Conservation (phyloP, 1,140 invertebrate species). For the Tenebrio molitor region DNA sequence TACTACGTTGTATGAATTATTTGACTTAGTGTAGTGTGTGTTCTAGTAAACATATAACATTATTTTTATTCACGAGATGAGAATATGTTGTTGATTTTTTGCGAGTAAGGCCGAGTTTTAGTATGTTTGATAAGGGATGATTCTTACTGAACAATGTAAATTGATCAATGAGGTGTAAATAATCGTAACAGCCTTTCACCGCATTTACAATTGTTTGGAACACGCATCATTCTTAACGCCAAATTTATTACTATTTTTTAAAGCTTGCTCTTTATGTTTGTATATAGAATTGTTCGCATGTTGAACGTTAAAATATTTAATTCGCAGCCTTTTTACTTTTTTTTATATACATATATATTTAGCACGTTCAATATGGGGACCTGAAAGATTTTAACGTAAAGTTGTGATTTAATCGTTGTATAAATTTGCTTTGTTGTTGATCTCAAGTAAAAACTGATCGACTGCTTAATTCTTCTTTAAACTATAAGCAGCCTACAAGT, state of each 20-base stretch:
- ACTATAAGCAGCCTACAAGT: constrained; percentile 37
- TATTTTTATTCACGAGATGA: constrained; percentile 46
- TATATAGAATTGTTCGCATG: constrained; percentile 46
- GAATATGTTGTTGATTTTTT: constrained; percentile 32
- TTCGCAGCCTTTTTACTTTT: constrained; percentile 29
- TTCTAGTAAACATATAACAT: constrained; percentile 55
- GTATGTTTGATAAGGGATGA: constrained; percentile 47
- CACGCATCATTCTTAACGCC: constrained; percentile 38
- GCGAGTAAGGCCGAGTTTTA: constrained; percentile 53
- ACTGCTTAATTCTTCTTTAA: constrained; percentile 57
- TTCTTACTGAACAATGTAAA: constrained; percentile 47
- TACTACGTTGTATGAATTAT: constrained; percentile 57
- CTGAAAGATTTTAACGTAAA: constrained; percentile 45
- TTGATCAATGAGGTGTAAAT: constrained; percentile 38
- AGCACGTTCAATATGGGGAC: constrained; percentile 44
- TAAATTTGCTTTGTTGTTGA: constrained; percentile 62
- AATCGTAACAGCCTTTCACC: constrained; percentile 35
- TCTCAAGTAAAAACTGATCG: constrained; percentile 62
- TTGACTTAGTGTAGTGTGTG: constrained; percentile 58
- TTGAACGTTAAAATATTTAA: constrained; percentile 41
- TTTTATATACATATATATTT: constrained; percentile 43
- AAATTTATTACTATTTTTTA: constrained; percentile 47
- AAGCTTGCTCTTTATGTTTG: constrained; percentile 48
- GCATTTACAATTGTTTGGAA: constrained; percentile 41
- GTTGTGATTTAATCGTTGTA: constrained; percentile 59